Evolutionary conservation across 2,113 vertebrate genomes (phyloP).

Genomic region (Gymnarchus niloticus): DNA sequence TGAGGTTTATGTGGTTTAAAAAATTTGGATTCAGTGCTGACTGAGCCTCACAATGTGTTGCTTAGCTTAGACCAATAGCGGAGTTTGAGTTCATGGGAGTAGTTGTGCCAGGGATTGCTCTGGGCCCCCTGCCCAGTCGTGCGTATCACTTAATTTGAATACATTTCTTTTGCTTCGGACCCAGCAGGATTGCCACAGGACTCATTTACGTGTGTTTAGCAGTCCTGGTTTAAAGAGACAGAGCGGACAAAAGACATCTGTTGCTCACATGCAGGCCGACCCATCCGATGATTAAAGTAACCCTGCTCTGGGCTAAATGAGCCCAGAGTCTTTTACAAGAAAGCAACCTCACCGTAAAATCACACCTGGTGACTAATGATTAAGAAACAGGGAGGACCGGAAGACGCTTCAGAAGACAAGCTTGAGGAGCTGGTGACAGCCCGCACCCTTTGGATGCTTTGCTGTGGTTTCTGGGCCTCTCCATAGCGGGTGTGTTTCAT

Average conservation of each 20-base stretch:
- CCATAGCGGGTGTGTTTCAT: conserved; percentile 1
- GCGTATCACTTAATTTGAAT: conserved; percentile 18
- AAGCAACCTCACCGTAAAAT: not conserved
- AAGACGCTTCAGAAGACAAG: not conserved
- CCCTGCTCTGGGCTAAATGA: not conserved
- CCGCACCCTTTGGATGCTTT: not conserved
- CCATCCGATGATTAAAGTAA: not conserved
- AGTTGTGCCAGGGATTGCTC: not conserved
- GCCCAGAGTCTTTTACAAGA: not conserved
- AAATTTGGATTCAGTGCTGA: not conserved
- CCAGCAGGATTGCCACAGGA: not conserved
- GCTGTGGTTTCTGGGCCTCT: conserved; percentile 11
- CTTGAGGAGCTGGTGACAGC: not conserved
- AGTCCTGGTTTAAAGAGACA: not conserved
- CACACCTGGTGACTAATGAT: not conserved
- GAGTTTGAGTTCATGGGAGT: not conserved
- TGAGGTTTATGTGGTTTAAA: not conserved
- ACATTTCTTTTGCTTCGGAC: not conserved
- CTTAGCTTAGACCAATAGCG: not conserved
- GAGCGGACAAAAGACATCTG: not conserved
- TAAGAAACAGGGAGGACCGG: not conserved
- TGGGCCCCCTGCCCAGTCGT: not conserved
- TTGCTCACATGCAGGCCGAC: not conserved
- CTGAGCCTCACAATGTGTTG: not conserved
- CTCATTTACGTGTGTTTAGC: not conserved